Evolutionary conservation across 2,113 vertebrate genomes (phyloP).

Genomic region (Platichthys flesus): DNA sequence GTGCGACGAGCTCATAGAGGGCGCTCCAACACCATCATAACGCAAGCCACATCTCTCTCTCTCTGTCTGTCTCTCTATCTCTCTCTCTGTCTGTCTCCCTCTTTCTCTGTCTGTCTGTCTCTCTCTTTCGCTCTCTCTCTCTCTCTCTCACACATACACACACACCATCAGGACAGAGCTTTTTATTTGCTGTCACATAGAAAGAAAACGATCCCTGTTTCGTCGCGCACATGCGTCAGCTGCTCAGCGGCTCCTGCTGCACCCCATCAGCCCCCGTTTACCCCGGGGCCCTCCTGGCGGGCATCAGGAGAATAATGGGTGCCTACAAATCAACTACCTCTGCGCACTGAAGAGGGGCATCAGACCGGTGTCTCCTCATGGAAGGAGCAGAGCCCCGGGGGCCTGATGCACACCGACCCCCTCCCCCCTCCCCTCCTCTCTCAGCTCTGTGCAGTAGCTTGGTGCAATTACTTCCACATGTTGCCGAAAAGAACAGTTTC

Average conservation of each 20-base stretch:
- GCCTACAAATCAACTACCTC: conserved; percentile 60
- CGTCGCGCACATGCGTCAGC: conserved; percentile 54
- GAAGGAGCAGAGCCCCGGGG: conserved; percentile 47
- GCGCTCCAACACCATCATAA: conserved; percentile 81
- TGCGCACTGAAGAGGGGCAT: conserved; percentile 43
- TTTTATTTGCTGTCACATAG: neutral
- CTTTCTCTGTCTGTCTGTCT: neutral
- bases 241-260: conserved; percentile 29
- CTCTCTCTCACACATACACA: neutral
- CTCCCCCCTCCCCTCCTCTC: neutral
- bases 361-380: conserved; percentile 50
- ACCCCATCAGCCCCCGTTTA: neutral
- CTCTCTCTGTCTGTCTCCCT: neutral
- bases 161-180: neutral
- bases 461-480: conserved; percentile 97
- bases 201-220: conserved; percentile 24
- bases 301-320: conserved; percentile 47
- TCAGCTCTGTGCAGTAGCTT: conserved; percentile 71
- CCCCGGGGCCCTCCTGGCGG: conserved; percentile 26
- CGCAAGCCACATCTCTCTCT: neutral
- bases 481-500: conserved; percentile 87
- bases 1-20: conserved; percentile 66
- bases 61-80: neutral
- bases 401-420: conserved; percentile 35
- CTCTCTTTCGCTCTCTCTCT: neutral